Percentiles rank a stretch among this genome's conserved stretches.
Evolutionary conservation across 2,113 vertebrate genomes (phyloP).

Genomic region (Nannobrachium achirus): DNA sequence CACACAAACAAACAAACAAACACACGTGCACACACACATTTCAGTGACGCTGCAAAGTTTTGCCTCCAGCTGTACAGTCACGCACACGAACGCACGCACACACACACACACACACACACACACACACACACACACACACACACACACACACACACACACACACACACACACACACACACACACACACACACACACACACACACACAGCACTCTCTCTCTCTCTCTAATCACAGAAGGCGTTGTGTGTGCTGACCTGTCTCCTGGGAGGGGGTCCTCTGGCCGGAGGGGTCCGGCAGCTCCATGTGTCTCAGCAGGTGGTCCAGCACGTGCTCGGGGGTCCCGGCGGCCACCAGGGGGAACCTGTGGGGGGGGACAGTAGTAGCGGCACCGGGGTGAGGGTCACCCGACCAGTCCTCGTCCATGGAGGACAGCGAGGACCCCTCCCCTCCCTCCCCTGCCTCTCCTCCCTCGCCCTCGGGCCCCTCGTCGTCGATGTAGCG

Average conservation of each 20-base stretch:
- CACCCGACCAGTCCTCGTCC: constrained; percentile 86
- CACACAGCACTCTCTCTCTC: neutral
- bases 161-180: too few species aligned
- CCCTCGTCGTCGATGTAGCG: constrained; percentile 97
- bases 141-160: too few species aligned
- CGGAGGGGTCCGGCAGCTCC: constrained; percentile 83
- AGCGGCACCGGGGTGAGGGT: constrained; percentile 80
- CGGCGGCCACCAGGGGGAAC: constrained; percentile 92
- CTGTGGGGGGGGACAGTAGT: constrained; percentile 94
- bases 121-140: too few species aligned
- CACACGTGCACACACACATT: constrained; percentile 8
- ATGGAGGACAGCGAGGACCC: constrained; percentile 93
- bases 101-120: too few species aligned
- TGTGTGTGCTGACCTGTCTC: constrained; percentile 85
- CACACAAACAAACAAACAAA: constrained; percentile 5
- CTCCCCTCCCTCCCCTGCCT: constrained; percentile 88
- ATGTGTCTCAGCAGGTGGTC: constrained; percentile 79
- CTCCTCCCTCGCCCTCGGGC: constrained; percentile 75
- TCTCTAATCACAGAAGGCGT: neutral
- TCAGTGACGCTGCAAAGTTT: constrained; percentile 15
- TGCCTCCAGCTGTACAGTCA: neutral
- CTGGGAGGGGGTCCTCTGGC: constrained; percentile 74
- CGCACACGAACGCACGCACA: too few species aligned
- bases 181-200: neutral
- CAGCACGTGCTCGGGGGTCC: constrained; percentile 92